A percentile compares a stretch with the other conserved stretches of the same genome.
Evolutionary conservation across 2,113 vertebrate genomes (phyloP).

Genomic region (Leucopsar rothschildi): DNA sequence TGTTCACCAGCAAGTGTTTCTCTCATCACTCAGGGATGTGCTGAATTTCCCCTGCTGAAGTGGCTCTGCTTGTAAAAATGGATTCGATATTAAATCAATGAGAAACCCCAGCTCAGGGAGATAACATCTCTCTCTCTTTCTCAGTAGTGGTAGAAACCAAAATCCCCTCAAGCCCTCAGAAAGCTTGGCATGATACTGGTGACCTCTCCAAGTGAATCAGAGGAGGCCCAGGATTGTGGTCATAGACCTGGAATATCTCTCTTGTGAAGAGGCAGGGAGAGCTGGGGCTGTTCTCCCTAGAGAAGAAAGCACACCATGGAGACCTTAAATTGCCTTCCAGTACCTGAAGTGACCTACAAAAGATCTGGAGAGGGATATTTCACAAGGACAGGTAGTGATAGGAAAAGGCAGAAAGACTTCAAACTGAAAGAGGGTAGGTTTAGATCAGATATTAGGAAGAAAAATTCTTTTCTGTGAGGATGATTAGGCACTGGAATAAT

Average conservation of each 20-base stretch:
- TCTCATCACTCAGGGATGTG: not conserved
- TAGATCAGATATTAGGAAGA: not conserved
- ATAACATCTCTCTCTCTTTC: not conserved
- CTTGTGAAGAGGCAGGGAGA: not conserved
- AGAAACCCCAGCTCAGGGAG: not conserved
- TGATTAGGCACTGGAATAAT: not conserved
- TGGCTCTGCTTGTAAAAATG: not conserved
- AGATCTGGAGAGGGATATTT: not conserved
- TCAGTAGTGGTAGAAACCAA: not conserved
- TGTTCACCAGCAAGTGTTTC: not conserved
- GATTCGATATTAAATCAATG: not conserved
- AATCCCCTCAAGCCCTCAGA: not conserved
- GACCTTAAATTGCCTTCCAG: not conserved
- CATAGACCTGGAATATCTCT: not conserved
- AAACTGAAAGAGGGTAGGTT: not conserved
- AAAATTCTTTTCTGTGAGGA: not conserved
- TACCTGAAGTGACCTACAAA: not conserved
- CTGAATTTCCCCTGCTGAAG: not conserved
- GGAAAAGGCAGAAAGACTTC: not conserved
- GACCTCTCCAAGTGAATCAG: not conserved
- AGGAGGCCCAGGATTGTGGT: not conserved
- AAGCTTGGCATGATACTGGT: not conserved
- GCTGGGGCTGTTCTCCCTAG: not conserved
- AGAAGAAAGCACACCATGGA: not conserved
- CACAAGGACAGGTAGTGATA: too few species aligned